Base-by-base conservation (phyloP, 2,888 invertebrate genomes). In the Cephus pygmeus region DNA sequence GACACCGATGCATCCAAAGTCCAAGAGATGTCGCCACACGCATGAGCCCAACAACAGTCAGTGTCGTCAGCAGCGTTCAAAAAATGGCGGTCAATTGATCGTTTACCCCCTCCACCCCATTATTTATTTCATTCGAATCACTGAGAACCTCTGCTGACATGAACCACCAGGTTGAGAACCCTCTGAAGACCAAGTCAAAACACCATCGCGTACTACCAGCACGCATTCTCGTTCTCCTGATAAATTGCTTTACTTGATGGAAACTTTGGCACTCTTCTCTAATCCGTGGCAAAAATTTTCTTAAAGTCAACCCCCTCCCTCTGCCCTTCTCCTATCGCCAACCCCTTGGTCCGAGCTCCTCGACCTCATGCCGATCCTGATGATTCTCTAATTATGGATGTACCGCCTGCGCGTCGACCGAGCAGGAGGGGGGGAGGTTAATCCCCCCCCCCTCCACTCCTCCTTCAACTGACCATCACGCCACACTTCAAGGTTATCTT, bases 241-340 rank as follows among this genome's bases (percentile, higher is more conserved):
- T 87, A 85, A 77, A 76, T 76, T 85, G 83, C 85, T 85, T 86
- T 85, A 85, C 85, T 85, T 85, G 86, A 87, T 87, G 84, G 85
- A 84, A 86, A 87, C 85, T 87, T 85, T 83, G 84, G 83, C 86
- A 85, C 84, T 85, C 84, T 87, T 84, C 85, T 85, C 84, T 83
- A 82, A 86, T 85, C 78, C 81, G 83, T 83, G 83, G 81, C 81
- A 80, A 84, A 69, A 69, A 69, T 69, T 69, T 69, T 69, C 30
- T 69, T 69, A 69, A 69, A 69, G 30, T 33, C 69, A 75, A 1
- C 12, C 40, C 15, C 40, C 40, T 40, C 40, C 40, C 40, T 23
- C 40, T 15, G 2, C 40, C 40, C 15, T 40, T 6, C 40, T 6
- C 15, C 40, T 4, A 15, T 6, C 6, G 6, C 1, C 12, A 36